A percentile compares a stretch with the other conserved stretches of the same genome.
Evolutionary conservation across 1,140 invertebrate genomes (phyloP).

Genomic region (Calycopis cecrops): DNA sequence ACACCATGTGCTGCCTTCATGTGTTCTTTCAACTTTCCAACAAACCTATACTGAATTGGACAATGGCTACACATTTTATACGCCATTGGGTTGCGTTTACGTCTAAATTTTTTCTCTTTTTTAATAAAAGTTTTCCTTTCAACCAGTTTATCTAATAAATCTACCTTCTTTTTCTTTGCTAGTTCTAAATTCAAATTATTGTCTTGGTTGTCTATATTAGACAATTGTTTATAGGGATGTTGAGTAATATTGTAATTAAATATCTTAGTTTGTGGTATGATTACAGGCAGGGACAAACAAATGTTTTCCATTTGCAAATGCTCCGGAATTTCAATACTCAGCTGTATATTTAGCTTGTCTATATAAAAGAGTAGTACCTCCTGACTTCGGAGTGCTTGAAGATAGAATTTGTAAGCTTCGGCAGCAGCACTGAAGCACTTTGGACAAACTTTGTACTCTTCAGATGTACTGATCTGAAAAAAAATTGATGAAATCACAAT

Average conservation of each 20-base stretch:
- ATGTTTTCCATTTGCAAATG: slow-evolving; percentile 30
- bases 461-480: slow-evolving; percentile 36
- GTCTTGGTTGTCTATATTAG: neutral
- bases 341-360: slow-evolving; percentile 36
- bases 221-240: neutral
- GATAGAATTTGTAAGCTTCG: slow-evolving; percentile 51
- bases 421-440: slow-evolving; percentile 47
- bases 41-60: slow-evolving; percentile 55
- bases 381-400: slow-evolving; percentile 36
- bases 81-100: slow-evolving; percentile 46
- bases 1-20: slow-evolving; percentile 56
- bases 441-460: slow-evolving; percentile 47
- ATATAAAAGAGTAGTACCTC: slow-evolving; percentile 47
- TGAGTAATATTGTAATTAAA: neutral
- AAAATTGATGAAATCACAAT: no score
- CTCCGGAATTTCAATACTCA: slow-evolving; percentile 30
- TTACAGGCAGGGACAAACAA: slow-evolving; percentile 41
- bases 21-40: slow-evolving; percentile 56
- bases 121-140: slow-evolving; percentile 5
- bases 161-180: neutral
- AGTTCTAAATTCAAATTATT: neutral
- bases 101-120: slow-evolving; percentile 4
- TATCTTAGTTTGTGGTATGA: slow-evolving; percentile 18
- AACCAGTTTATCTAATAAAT: neutral
- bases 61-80: slow-evolving; percentile 47